Evolutionary conservation across 2,113 vertebrate genomes (phyloP).

Genomic region (Meles meles): DNA sequence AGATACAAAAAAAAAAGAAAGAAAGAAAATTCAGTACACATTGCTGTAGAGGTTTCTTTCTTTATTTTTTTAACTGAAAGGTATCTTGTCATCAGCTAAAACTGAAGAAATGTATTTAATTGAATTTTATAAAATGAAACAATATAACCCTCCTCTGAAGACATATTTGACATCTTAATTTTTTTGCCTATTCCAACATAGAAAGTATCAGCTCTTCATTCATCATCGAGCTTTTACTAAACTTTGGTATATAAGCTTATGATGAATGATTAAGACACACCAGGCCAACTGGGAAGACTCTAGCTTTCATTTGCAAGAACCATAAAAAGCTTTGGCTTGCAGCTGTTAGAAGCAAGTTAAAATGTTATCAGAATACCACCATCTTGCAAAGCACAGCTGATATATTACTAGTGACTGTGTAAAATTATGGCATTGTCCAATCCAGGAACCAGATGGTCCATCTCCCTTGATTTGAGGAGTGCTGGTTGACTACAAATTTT

Average conservation of each 20-base stretch:
- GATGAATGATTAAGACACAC: conserved; percentile 50
- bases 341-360: conserved; percentile 66
- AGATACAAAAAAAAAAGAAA: neutral
- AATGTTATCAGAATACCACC: conserved; percentile 55
- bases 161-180: conserved; percentile 66
- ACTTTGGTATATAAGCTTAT: conserved; percentile 50
- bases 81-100: conserved; percentile 21
- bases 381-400: conserved; percentile 51
- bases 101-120: conserved; percentile 35
- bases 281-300: conserved; percentile 41
- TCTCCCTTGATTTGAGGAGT: conserved; percentile 30
- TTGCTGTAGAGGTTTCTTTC: neutral
- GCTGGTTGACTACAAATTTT: conserved; percentile 26
- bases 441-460: conserved; percentile 32
- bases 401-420: conserved; percentile 25
- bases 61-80: neutral
- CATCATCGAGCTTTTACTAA: conserved; percentile 43
- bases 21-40: neutral
- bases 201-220: conserved; percentile 45
- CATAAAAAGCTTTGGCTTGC: conserved; percentile 58
- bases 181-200: conserved; percentile 50
- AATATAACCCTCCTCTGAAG: neutral
- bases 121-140: conserved; percentile 52
- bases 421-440: conserved; percentile 52
- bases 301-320: conserved; percentile 59